phyloP scores from a whole-genome alignment of 2,888 invertebrate genomes.

The Eupsilia transversa region DNA sequence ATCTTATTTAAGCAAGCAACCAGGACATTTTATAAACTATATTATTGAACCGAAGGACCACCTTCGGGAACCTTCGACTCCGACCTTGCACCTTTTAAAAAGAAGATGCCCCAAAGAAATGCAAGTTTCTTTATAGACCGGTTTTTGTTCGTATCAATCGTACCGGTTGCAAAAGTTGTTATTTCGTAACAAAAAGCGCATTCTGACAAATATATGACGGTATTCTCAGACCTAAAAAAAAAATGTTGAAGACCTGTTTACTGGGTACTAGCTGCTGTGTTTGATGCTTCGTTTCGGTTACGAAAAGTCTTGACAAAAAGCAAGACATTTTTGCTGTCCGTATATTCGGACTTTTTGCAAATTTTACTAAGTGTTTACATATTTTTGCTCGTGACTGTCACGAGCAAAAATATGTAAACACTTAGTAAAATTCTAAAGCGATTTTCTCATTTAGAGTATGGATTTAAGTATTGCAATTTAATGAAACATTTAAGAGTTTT shows the following conservation, averaged over 20 bases:
- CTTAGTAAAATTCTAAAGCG: too few relatives aligned
- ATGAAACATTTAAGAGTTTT: too few relatives aligned
- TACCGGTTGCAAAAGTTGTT: conserved; percentile 49
- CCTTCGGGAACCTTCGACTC: background rate
- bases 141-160: conserved; percentile 47
- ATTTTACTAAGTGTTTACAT: too few relatives aligned
- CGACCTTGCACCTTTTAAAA: background rate
- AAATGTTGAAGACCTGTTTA: conserved; percentile 5
- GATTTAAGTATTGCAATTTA: too few relatives aligned
- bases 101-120: conserved; percentile 20
- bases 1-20: background rate
- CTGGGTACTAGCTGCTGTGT: background rate
- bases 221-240: conserved; percentile 6
- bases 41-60: fast-evolving
- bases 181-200: conserved; percentile 56
- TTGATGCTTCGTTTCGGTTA: background rate
- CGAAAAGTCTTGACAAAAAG: background rate
- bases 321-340: too few relatives aligned
- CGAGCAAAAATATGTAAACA: too few relatives aligned
- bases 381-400: too few relatives aligned
- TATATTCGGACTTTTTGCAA: too few relatives aligned
- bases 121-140: conserved; percentile 33
- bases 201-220: conserved; percentile 24
- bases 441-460: too few relatives aligned
- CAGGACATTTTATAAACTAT: background rate